These are phyloP conservation scores for Nebria salina DNA, from an alignment of 2,888 invertebrate genomes.

Conservation along the genomic window DNA sequence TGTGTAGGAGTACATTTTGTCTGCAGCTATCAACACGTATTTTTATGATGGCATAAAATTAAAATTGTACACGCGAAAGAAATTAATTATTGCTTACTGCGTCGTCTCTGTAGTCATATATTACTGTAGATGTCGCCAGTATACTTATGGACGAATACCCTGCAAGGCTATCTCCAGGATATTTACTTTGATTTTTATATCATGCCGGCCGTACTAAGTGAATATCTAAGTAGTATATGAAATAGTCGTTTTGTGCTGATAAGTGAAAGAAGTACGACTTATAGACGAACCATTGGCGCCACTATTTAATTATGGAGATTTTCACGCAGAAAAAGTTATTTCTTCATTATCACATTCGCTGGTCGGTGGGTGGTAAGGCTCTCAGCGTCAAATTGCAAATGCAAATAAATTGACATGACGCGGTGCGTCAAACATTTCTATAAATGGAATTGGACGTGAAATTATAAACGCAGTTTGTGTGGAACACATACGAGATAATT, in stretches of 20 bases:
- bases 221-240: slow-evolving; percentile 18
- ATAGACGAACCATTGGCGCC: slow-evolving; percentile 28
- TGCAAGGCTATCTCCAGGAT: slow-evolving; percentile 3
- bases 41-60: slow-evolving; percentile 43
- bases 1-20: slow-evolving; percentile 43
- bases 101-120: slow-evolving; percentile 10
- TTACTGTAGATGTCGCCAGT: slow-evolving; percentile 10
- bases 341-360: slow-evolving; percentile 34
- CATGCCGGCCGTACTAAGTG: slow-evolving; percentile 8
- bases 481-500: background rate
- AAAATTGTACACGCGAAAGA: slow-evolving; percentile 41
- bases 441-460: background rate
- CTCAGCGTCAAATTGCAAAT: slow-evolving; percentile 10
- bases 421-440: background rate
- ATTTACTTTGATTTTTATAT: slow-evolving; percentile 6
- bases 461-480: too few relatives aligned
- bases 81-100: slow-evolving; percentile 40
- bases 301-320: slow-evolving; percentile 38
- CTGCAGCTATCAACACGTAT: slow-evolving; percentile 44
- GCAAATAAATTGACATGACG: slow-evolving; percentile 11
- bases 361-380: slow-evolving; percentile 28
- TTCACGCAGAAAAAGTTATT: slow-evolving; percentile 34
- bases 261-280: slow-evolving; percentile 2
- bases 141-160: slow-evolving; percentile 2
- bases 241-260: slow-evolving; percentile 12